Conservation (phyloP, 35 echinoderm and acorn worm genomes). For the Hemicentrotus pulcherrimus region DNA sequence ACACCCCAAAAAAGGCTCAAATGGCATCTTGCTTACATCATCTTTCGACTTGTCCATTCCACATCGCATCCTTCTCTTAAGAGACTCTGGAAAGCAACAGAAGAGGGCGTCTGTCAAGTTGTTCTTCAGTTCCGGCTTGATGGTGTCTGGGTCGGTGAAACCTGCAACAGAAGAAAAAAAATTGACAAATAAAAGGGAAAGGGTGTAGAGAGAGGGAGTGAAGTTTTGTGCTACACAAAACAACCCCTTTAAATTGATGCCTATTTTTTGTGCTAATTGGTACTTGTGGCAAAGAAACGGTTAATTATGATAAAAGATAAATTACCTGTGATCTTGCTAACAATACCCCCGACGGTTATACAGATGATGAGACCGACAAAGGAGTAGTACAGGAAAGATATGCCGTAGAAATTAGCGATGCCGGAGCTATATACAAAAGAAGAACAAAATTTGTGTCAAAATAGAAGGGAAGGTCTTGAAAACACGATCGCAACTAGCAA, state of each 20-base stretch:
- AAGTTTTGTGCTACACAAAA: neutral
- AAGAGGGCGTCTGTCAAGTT: constrained; percentile 20
- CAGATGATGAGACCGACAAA: neutral
- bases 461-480: neutral
- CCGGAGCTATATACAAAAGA: neutral
- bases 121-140: neutral
- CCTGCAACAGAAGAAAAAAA: neutral
- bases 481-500: no score
- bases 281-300: neutral
- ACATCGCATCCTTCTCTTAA: neutral
- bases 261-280: neutral
- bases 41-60: neutral
- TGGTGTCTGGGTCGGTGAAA: constrained; percentile 11
- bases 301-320: neutral
- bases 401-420: neutral
- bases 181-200: neutral
- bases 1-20: no score
- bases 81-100: neutral
- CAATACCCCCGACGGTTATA: neutral
- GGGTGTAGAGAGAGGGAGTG: neutral
- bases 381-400: constrained; percentile 33
- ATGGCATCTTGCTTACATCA: neutral
- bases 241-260: neutral
- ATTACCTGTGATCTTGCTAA: constrained; percentile 10
- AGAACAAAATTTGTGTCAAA: neutral